Evolutionary conservation across 2,888 invertebrate species (phyloP).

Genomic region (Gastrophysa polygoni): DNA sequence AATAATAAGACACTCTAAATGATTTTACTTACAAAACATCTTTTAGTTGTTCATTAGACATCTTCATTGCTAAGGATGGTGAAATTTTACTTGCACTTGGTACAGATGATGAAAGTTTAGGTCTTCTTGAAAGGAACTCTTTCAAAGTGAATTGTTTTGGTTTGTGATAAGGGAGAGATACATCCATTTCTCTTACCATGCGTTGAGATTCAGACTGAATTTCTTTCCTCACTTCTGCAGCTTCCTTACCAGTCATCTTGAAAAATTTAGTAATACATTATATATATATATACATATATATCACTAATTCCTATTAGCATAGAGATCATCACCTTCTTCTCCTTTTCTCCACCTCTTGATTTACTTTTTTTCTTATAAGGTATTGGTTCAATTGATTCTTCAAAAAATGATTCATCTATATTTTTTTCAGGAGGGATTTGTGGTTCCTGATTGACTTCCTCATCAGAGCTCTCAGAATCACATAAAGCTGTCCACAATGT

Average conservation of each 20-base stretch:
- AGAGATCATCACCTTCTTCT: slow-evolving; percentile 28
- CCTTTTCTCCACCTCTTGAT: slow-evolving; percentile 20
- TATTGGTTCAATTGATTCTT: slow-evolving; percentile 28
- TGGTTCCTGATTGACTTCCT: slow-evolving; percentile 37
- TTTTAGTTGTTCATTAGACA: slow-evolving; percentile 69
- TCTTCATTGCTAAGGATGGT: slow-evolving; percentile 64
- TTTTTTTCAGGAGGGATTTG: slow-evolving; percentile 19
- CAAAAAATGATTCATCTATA: slow-evolving; percentile 9
- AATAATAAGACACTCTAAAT: too few species aligned
- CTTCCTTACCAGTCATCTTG: slow-evolving; percentile 71
- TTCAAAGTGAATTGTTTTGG: slow-evolving; percentile 80
- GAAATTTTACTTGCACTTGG: slow-evolving; percentile 50
- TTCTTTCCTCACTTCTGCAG: slow-evolving; percentile 72
- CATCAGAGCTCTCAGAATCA: slow-evolving; percentile 64
- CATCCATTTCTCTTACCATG: slow-evolving; percentile 74
- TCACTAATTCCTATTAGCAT: neutral
- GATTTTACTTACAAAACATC: slow-evolving; percentile 66
- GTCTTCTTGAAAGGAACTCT: slow-evolving; percentile 72
- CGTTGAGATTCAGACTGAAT: slow-evolving; percentile 86
- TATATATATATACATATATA: neutral
- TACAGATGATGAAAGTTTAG: slow-evolving; percentile 58
- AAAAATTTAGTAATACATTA: slow-evolving; percentile 11
- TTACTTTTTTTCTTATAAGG: slow-evolving; percentile 31
- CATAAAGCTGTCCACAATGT: slow-evolving; percentile 58
- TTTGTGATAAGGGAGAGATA: slow-evolving; percentile 84